A percentile compares a stretch with the other conserved stretches of the same genome.
Conservation (phyloP, 2,113 vertebrate species). For the Carassius gibelio region DNA sequence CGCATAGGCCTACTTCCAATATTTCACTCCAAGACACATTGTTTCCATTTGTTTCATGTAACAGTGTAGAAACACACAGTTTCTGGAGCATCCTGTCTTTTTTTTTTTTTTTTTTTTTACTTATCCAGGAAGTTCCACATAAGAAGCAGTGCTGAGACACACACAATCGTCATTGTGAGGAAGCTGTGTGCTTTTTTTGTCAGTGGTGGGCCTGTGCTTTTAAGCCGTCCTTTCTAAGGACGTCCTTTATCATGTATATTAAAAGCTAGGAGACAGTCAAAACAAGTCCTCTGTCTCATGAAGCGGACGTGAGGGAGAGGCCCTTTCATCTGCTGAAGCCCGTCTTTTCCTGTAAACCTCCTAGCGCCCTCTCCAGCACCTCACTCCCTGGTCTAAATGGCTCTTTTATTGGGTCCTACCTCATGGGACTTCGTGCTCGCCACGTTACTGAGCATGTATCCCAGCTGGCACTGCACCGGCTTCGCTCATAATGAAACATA, state of each 20-base stretch:
- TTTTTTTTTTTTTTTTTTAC: neutral
- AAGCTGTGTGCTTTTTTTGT: conserved; percentile 18
- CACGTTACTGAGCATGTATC: conserved; percentile 40
- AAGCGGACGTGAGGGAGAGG: conserved; percentile 47
- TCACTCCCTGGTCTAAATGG: conserved; percentile 33
- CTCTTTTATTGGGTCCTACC: conserved; percentile 35
- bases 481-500: conserved; percentile 48
- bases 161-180: conserved; percentile 19
- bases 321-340: conserved; percentile 56
- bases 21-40: conserved; percentile 15
- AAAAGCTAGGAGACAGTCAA: conserved; percentile 47
- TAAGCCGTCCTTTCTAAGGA: conserved; percentile 29
- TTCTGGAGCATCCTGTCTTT: neutral
- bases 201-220: conserved; percentile 16
- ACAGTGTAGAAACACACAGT: neutral
- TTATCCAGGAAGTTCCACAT: conserved; percentile 1
- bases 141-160: neutral
- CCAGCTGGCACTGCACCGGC: conserved; percentile 12
- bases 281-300: conserved; percentile 53
- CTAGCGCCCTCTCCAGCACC: conserved; percentile 9
- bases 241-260: conserved; percentile 59
- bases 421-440: conserved; percentile 47
- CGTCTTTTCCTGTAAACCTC: conserved; percentile 50
- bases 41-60: conserved; percentile 13
- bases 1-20: neutral